These are phyloP conservation scores for Plodia interpunctella DNA, from an alignment of 1,140 invertebrate genomes.

Conservation along the genomic window DNA sequence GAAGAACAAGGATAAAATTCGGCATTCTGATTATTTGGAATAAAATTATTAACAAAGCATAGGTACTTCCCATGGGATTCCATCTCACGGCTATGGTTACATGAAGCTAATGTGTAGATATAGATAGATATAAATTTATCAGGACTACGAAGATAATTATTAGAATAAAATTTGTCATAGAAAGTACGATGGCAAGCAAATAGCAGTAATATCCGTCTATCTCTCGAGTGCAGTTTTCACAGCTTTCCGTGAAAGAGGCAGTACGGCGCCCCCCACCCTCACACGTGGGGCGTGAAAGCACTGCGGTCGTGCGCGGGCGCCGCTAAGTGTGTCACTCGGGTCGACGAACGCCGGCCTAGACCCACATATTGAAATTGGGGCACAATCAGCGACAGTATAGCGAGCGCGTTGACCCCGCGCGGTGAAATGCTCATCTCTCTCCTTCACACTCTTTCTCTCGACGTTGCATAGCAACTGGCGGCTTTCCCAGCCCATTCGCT, in stretches of 20 bases:
- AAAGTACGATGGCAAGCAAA: background rate
- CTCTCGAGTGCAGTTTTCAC: conserved; percentile 32
- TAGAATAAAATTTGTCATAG: background rate
- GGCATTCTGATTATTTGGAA: no score
- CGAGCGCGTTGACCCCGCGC: conserved; percentile 68
- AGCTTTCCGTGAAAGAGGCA: conserved; percentile 53
- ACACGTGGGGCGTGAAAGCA: conserved; percentile 69
- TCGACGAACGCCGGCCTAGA: conserved; percentile 76
- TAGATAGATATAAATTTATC: no score
- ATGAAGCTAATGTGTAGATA: no score
- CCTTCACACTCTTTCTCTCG: conserved; percentile 72
- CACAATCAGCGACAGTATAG: conserved; percentile 75
- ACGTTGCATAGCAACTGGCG: conserved; percentile 43
- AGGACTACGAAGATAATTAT: no score
- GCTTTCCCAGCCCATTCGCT: conserved; percentile 45
- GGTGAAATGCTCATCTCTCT: conserved; percentile 74
- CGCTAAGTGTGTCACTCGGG: conserved; percentile 68
- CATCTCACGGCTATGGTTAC: no score
- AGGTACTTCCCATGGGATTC: no score
- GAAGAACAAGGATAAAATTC: no score
- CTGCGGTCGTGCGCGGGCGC: conserved; percentile 57
- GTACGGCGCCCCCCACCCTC: conserved; percentile 43
- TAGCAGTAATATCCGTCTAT: background rate
- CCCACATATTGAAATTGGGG: conserved; percentile 74
- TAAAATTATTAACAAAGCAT: no score